A percentile compares a stretch with the other conserved stretches of the same genome.
phyloP scores from a whole-genome alignment of 2,797 vertebrate species.

The Rhinoraja longicauda region DNA sequence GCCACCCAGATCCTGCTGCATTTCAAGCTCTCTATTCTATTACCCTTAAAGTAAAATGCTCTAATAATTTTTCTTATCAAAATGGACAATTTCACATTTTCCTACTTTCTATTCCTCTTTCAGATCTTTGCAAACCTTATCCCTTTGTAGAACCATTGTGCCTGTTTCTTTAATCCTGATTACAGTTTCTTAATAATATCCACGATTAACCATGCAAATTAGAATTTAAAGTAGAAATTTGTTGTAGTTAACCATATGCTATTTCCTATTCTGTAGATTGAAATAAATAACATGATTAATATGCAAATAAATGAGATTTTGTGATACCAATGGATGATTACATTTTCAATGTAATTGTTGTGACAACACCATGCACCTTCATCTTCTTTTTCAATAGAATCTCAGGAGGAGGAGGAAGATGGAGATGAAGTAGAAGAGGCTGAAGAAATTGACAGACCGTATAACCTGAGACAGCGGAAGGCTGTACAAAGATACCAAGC shows the following conservation, averaged over 20 bases:
- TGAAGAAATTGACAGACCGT: slow-evolving; percentile 87
- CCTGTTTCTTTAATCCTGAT: background rate
- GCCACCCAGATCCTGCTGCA: too few relatives aligned
- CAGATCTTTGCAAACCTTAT: too few relatives aligned
- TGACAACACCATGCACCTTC: background rate
- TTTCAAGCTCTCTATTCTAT: too few relatives aligned
- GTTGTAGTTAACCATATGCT: background rate
- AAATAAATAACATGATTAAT: background rate
- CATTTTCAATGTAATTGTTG: background rate
- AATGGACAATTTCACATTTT: too few relatives aligned
- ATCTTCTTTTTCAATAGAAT: slow-evolving; percentile 61
- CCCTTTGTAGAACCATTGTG: background rate
- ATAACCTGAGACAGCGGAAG: slow-evolving; percentile 95
- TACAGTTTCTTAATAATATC: background rate
- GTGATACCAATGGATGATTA: background rate
- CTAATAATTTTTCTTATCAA: too few relatives aligned
- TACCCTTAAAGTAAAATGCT: too few relatives aligned
- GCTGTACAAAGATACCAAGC: slow-evolving; percentile 96
- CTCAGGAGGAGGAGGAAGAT: slow-evolving; percentile 72
- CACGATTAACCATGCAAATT: background rate
- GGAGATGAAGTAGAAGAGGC: slow-evolving; percentile 78
- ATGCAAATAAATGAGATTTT: background rate
- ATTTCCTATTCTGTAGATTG: background rate
- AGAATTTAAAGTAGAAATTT: background rate
- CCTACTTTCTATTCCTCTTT: too few relatives aligned